Evolutionary conservation across 2,797 vertebrate species (phyloP).

Genomic region (Onychomys torridus): DNA sequence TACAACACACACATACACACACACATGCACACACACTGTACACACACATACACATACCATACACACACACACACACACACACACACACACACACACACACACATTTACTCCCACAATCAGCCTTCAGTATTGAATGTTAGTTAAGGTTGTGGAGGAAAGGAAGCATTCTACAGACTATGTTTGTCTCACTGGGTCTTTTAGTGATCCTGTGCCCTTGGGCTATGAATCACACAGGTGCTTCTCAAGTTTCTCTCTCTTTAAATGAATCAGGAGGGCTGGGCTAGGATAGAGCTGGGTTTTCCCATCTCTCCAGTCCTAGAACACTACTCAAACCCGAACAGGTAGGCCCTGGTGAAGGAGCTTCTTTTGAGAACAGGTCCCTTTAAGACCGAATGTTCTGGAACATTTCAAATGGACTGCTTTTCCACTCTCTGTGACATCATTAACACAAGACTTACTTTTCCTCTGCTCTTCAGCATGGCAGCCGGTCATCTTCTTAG

Average conservation of each 20-base stretch:
- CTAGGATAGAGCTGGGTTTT: neutral
- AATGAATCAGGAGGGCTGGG: neutral
- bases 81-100: no score
- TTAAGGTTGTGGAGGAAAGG: neutral
- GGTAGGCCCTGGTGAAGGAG: neutral
- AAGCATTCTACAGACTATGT: neutral
- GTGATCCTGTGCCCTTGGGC: neutral
- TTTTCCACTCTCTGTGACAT: neutral
- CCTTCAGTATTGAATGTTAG: neutral
- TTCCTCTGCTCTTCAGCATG: neutral
- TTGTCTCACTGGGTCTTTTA: neutral
- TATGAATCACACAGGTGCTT: neutral
- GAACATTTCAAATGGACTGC: neutral
- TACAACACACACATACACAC: neutral
- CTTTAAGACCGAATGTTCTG: neutral
- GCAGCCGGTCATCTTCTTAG: neutral
- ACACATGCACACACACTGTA: neutral
- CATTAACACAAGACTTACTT: neutral
- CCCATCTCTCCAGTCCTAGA: accelerated
- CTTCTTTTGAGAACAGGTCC: neutral
- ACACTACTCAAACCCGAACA: neutral
- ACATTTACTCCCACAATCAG: neutral
- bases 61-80: neutral
- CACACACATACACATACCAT: neutral
- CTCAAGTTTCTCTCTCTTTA: neutral